Percentiles rank a stretch among this genome's conserved stretches.
These are phyloP conservation scores for Nylanderia fulva DNA, from an alignment of 1,140 invertebrate genomes.

Conservation along the genomic window DNA sequence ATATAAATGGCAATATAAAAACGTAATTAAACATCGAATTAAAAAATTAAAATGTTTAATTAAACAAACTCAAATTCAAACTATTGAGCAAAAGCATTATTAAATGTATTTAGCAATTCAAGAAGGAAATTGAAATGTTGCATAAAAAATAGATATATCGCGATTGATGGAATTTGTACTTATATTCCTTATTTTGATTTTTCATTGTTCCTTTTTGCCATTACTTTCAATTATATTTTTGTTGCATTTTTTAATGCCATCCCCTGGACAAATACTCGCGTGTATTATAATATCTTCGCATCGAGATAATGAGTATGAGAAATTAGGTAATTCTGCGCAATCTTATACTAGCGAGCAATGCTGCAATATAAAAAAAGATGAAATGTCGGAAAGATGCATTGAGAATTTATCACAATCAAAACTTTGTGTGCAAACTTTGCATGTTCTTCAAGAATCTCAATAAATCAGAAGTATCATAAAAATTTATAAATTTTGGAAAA, in stretches of 20 bases:
- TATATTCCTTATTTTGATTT: slow-evolving; percentile 5
- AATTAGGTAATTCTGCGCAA: slow-evolving; percentile 67
- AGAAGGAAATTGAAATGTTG: not conserved
- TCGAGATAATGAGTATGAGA: slow-evolving; percentile 51
- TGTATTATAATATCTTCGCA: slow-evolving; percentile 51
- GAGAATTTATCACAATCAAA: not conserved
- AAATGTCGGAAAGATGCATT: not conserved
- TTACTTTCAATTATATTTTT: slow-evolving; percentile 56
- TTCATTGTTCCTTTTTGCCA: not conserved
- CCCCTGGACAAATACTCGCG: slow-evolving; percentile 47
- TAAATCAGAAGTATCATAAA: not conserved
- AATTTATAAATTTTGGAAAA: not conserved
- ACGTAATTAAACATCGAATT: not conserved
- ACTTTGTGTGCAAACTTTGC: not conserved
- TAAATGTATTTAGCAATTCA: not conserved
- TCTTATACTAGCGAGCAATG: slow-evolving; percentile 27
- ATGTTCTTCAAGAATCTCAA: not conserved
- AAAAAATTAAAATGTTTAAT: slow-evolving; percentile 1
- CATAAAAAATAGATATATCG: not conserved
- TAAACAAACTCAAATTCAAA: too few species aligned
- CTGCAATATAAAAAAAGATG: slow-evolving; percentile 14
- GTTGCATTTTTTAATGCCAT: slow-evolving; percentile 54
- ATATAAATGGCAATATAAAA: not conserved
- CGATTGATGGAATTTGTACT: not conserved
- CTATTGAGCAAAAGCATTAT: not conserved